Percentiles rank a stretch among this genome's conserved stretches.
phyloP scores from a whole-genome alignment of 2,797 vertebrate species.

The Pseudochirops corinnae region DNA sequence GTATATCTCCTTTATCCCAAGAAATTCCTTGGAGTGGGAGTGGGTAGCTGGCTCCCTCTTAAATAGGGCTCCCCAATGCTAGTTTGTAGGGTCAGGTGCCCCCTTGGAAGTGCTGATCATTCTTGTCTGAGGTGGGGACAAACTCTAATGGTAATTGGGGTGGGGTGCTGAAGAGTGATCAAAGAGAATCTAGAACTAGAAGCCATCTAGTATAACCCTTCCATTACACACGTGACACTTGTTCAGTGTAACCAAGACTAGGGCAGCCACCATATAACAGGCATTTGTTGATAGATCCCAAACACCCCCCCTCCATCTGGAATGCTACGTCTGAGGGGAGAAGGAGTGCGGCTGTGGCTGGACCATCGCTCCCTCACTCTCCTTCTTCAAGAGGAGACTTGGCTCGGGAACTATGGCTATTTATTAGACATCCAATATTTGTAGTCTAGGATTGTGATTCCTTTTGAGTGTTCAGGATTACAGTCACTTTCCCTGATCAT shows the following conservation, averaged over 20 bases:
- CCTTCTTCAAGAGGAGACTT: not conserved
- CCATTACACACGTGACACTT: not conserved
- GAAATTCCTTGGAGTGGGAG: not conserved
- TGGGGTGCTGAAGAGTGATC: not conserved
- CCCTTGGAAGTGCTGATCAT: not conserved
- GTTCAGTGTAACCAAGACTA: not conserved
- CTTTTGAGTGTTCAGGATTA: not conserved
- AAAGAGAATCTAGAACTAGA: not conserved
- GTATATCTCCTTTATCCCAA: not conserved
- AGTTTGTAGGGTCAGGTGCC: not conserved
- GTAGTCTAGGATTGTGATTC: not conserved
- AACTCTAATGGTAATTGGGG: not conserved
- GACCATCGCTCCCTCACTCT: not conserved
- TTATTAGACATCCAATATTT: not conserved
- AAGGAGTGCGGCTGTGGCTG: not conserved
- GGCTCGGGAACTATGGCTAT: not conserved
- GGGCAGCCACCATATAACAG: too few species aligned
- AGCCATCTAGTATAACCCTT: not conserved
- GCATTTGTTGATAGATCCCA: not conserved
- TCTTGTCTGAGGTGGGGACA: not conserved
- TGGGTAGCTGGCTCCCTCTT: not conserved
- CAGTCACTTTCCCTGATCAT: not conserved
- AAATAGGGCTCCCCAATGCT: not conserved
- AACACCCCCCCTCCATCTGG: not conserved
- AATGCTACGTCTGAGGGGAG: not conserved